These are phyloP conservation scores for Slavum lentiscoides DNA, from an alignment of 2,888 invertebrate genomes.

Conservation along the genomic window DNA sequence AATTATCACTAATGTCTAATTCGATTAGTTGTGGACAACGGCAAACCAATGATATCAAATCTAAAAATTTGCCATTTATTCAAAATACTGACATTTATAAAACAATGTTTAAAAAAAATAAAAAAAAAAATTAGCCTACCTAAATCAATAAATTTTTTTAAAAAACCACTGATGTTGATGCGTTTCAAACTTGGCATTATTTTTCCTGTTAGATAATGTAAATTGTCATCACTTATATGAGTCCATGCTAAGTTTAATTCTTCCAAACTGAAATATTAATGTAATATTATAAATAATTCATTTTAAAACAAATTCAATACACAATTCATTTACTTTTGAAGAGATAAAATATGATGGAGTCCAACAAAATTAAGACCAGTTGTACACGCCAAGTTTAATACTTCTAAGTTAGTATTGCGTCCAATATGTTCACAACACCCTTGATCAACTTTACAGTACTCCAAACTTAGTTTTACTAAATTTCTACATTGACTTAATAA, in stretches of 20 bases:
- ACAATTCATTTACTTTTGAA: conserved; percentile 41
- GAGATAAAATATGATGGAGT: conserved; percentile 66
- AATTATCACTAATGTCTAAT: conserved; percentile 87
- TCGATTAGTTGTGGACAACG: conserved; percentile 76
- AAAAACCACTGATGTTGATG: conserved; percentile 81
- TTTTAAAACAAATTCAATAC: not conserved
- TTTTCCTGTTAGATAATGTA: conserved; percentile 67
- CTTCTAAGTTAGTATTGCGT: conserved; percentile 70
- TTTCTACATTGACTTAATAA: conserved; percentile 70
- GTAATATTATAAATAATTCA: conserved; percentile 24
- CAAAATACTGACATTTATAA: not conserved
- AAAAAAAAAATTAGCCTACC: conserved; percentile 64
- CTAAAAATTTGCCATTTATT: conserved; percentile 62
- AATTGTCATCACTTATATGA: conserved; percentile 65
- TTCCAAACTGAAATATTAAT: conserved; percentile 62
- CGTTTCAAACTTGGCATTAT: conserved; percentile 71
- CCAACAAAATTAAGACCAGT: conserved; percentile 71
- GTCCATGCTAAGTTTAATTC: conserved; percentile 86
- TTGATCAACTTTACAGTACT: conserved; percentile 71
- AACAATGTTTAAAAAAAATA: too few relatives aligned
- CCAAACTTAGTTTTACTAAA: conserved; percentile 82
- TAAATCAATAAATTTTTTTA: conserved; percentile 73
- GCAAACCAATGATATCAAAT: conserved; percentile 68
- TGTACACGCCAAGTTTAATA: conserved; percentile 83
- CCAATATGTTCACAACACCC: conserved; percentile 71